These are phyloP conservation scores for Microplitis manilae DNA, from an alignment of 2,888 invertebrate species.

Conservation along the genomic window DNA sequence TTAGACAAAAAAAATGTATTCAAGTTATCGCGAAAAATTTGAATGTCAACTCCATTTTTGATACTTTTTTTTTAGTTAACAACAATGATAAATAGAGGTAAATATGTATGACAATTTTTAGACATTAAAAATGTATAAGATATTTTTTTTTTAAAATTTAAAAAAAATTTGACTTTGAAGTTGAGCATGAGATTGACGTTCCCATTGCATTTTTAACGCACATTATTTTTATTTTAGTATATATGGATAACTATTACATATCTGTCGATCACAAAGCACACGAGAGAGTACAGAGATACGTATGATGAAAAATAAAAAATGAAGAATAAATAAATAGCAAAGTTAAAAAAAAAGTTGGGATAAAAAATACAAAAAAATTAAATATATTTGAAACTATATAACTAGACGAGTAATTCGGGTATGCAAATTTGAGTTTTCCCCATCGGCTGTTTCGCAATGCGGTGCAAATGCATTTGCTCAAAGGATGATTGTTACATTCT, in stretches of 20 bases:
- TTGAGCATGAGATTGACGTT: slow-evolving; percentile 14
- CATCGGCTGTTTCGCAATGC: slow-evolving; percentile 40
- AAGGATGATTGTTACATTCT: slow-evolving; percentile 53
- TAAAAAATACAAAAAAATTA: slow-evolving; percentile 15
- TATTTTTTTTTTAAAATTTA: slow-evolving; percentile 10
- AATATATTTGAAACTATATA: slow-evolving; percentile 16
- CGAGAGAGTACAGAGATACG: background rate
- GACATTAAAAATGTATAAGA: background rate
- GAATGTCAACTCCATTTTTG: too few species aligned
- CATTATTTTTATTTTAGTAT: background rate
- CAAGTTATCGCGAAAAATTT: too few species aligned
- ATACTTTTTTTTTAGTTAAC: too few species aligned
- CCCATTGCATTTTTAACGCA: slow-evolving; percentile 19
- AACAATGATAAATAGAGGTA: too few species aligned
- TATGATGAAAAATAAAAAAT: background rate
- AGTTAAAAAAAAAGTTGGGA: background rate
- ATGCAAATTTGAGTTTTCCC: slow-evolving; percentile 53
- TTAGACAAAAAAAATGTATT: too few species aligned
- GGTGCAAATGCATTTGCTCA: slow-evolving; percentile 52
- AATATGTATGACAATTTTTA: too few species aligned
- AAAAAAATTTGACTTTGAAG: background rate
- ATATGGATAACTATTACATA: background rate
- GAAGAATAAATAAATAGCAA: slow-evolving; percentile 11
- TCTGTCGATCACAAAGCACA: slow-evolving; percentile 3
- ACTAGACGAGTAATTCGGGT: slow-evolving; percentile 44